Evolutionary conservation across 2,888 invertebrate genomes (phyloP).

Genomic region (Zhuqinia jingwanae): DNA sequence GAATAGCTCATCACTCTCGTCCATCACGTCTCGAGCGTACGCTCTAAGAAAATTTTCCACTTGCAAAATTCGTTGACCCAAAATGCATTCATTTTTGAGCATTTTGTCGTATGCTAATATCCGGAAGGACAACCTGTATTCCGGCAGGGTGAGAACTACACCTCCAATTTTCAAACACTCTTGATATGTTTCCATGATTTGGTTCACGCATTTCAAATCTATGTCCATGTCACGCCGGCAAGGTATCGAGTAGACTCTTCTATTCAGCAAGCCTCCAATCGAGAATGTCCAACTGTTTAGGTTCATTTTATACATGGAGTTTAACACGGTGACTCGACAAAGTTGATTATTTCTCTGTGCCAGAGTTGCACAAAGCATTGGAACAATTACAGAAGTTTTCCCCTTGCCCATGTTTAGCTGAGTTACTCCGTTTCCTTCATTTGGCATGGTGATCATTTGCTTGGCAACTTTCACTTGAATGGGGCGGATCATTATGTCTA

Average conservation of each 20-base stretch:
- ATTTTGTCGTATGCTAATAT: slow-evolving; percentile 41
- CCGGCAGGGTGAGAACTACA: slow-evolving; percentile 58
- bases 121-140: slow-evolving; percentile 62
- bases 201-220: not conserved
- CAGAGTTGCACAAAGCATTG: no score
- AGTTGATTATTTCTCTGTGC: slow-evolving; percentile 3
- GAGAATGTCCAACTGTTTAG: slow-evolving; percentile 45
- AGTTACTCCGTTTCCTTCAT: slow-evolving; percentile 54
- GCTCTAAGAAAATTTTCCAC: slow-evolving; percentile 63
- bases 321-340: slow-evolving; percentile 75
- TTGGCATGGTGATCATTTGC: slow-evolving; percentile 58
- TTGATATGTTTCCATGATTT: slow-evolving; percentile 57
- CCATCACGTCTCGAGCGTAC: slow-evolving; percentile 72
- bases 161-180: slow-evolving; percentile 56
- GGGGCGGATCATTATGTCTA: slow-evolving; percentile 66
- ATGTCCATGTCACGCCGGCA: slow-evolving; percentile 71
- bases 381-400: no score
- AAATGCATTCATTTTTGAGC: not conserved
- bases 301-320: slow-evolving; percentile 71
- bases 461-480: slow-evolving; percentile 68
- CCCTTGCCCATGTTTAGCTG: slow-evolving; percentile 74
- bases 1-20: slow-evolving; percentile 76
- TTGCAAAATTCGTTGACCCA: slow-evolving; percentile 30
- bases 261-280: slow-evolving; percentile 70
- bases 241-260: slow-evolving; percentile 67